A percentile compares a stretch with the other conserved stretches of the same genome.
These are phyloP conservation scores for Hylia prasina DNA, from an alignment of 2,113 vertebrate species.

Conservation along the genomic window DNA sequence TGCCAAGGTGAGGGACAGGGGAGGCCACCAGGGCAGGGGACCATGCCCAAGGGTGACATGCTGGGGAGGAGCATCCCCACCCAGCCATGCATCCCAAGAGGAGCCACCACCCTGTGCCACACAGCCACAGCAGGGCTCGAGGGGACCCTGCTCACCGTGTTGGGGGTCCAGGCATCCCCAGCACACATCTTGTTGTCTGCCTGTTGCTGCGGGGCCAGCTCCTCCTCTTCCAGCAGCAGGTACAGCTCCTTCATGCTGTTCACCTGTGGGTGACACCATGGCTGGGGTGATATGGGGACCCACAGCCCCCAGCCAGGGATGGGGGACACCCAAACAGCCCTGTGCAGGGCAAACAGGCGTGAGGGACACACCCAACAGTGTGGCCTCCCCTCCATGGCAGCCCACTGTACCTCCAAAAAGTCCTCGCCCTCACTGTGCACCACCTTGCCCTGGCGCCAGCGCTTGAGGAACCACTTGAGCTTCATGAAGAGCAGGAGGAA, in stretches of 20 bases:
- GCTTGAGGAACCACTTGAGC: slow-evolving; percentile 96
- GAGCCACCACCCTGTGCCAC: neutral
- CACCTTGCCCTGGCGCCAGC: slow-evolving; percentile 89
- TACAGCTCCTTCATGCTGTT: slow-evolving; percentile 94
- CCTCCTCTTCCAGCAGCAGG: slow-evolving; percentile 90
- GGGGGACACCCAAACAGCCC: neutral
- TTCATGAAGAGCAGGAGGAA: slow-evolving; percentile 94
- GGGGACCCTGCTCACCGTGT: slow-evolving; percentile 63
- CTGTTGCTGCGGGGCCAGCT: slow-evolving; percentile 80
- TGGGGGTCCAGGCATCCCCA: slow-evolving; percentile 78
- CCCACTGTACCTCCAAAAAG: slow-evolving; percentile 84
- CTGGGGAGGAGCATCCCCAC: neutral
- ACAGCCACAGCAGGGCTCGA: fast-evolving
- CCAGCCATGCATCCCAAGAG: fast-evolving
- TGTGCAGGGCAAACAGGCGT: fast-evolving
- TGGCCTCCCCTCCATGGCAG: neutral
- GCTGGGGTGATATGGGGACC: neutral
- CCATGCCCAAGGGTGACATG: neutral
- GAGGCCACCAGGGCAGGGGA: neutral
- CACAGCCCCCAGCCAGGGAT: neutral
- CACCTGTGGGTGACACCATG: slow-evolving; percentile 72
- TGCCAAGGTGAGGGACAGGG: neutral
- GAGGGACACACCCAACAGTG: fast-evolving
- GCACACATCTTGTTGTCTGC: slow-evolving; percentile 79
- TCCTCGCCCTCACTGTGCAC: slow-evolving; percentile 85